phyloP scores from a whole-genome alignment of 2,888 invertebrate species.

The Amphipoea lucens region DNA sequence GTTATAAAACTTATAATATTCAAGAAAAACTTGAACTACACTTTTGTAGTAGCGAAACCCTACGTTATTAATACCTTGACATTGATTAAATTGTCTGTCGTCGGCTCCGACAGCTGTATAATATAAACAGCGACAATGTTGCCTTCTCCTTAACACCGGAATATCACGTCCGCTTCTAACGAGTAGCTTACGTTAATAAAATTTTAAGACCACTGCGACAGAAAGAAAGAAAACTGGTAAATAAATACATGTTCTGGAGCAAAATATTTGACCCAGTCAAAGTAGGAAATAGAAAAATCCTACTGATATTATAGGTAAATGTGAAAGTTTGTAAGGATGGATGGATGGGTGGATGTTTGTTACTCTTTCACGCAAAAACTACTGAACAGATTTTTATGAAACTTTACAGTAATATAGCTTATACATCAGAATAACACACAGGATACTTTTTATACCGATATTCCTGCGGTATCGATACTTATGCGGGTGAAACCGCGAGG shows the following conservation, averaged over 20 bases:
- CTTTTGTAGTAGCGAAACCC: slow-evolving; percentile 23
- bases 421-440: too few relatives aligned
- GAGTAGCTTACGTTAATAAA: slow-evolving; percentile 25
- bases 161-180: slow-evolving; percentile 27
- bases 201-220: slow-evolving; percentile 26
- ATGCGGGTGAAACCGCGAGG: too few relatives aligned
- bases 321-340: too few relatives aligned
- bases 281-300: not conserved
- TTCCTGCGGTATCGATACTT: too few relatives aligned
- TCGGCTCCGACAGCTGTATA: slow-evolving; percentile 25
- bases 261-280: not conserved
- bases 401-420: too few relatives aligned
- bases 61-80: slow-evolving; percentile 43
- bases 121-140: slow-evolving; percentile 41
- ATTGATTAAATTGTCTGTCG: slow-evolving; percentile 54
- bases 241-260: not conserved
- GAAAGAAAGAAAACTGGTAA: not conserved
- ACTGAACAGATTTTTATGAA: too few relatives aligned
- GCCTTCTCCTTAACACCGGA: slow-evolving; percentile 28
- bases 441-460: too few relatives aligned
- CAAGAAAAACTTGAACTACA: slow-evolving; percentile 41
- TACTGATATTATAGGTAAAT: too few relatives aligned
- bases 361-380: too few relatives aligned
- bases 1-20: slow-evolving; percentile 48
- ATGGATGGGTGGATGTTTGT: too few relatives aligned